Percentiles rank a stretch among this genome's conserved stretches.
Evolutionary conservation across 2,888 invertebrate species (phyloP).

Genomic region (Troides aeacus): DNA sequence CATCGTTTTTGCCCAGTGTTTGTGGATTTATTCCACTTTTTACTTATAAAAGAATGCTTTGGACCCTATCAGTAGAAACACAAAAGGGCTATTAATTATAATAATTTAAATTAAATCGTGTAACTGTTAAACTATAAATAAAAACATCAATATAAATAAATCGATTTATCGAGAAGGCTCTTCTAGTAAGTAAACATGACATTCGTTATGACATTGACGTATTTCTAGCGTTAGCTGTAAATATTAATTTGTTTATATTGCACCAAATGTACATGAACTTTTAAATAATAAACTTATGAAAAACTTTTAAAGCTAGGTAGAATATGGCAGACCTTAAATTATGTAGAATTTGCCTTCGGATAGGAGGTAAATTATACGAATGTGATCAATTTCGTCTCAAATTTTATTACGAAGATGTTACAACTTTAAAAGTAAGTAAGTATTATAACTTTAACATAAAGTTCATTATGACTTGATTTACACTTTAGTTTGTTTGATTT

Average conservation of each 20-base stretch:
- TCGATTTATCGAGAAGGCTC: no score
- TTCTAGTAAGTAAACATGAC: no score
- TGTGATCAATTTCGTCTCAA: constrained; percentile 48
- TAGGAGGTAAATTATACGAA: constrained; percentile 49
- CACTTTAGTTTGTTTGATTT: no score
- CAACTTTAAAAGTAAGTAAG: constrained; percentile 50
- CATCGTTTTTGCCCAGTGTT: no score
- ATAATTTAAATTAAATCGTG: no score
- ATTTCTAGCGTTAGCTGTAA: constrained; percentile 1
- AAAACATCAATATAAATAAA: no score
- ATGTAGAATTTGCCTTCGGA: constrained; percentile 53
- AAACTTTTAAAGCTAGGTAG: not conserved
- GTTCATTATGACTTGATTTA: no score
- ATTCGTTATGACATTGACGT: constrained; percentile 1
- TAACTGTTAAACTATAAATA: no score
- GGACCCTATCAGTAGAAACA: no score
- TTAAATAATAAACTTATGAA: not conserved
- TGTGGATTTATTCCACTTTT: no score
- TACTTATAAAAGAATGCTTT: no score
- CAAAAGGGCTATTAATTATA: no score
- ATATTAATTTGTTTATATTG: constrained; percentile 2
- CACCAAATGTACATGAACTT: not conserved
- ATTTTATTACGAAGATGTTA: constrained; percentile 52
- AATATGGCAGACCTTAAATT: constrained; percentile 48
- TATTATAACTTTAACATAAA: constrained; percentile 4